phyloP scores from a whole-genome alignment of 92 coral and sea anemone species.

The Heteractis magnifica region DNA sequence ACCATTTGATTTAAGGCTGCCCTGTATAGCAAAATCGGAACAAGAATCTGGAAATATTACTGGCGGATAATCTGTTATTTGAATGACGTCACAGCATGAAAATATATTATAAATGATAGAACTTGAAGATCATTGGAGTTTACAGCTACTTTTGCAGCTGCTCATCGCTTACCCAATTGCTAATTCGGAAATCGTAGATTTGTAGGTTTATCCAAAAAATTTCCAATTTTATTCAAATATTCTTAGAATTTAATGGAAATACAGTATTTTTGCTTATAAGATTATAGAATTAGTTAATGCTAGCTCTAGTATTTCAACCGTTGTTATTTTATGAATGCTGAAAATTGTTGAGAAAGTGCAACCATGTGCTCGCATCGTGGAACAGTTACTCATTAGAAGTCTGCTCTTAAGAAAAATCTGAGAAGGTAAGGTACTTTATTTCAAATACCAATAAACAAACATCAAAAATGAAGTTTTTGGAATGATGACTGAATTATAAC shows the following conservation, averaged over 20 bases:
- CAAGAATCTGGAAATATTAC: not conserved
- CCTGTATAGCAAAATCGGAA: too few relatives aligned
- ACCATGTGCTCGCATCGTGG: conserved; percentile 19
- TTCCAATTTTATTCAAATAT: not conserved
- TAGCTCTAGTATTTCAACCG: not conserved
- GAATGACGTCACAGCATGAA: not conserved
- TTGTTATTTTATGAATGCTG: not conserved
- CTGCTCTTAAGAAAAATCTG: not conserved
- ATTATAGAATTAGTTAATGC: not conserved
- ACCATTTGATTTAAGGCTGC: too few relatives aligned
- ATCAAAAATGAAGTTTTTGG: not conserved
- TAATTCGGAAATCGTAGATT: not conserved
- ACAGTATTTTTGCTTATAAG: not conserved
- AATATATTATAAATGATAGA: not conserved
- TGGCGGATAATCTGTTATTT: not conserved
- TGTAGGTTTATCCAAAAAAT: not conserved
- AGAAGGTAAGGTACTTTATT: conserved; percentile 1
- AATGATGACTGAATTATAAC: not conserved
- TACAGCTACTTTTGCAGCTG: not conserved
- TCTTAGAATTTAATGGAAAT: not conserved
- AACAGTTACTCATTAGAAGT: not conserved
- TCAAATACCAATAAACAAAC: not conserved
- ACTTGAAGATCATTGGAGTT: not conserved
- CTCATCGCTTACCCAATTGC: not conserved
- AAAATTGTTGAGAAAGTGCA: conserved; percentile 27